These are phyloP conservation scores for Lithosia quadra DNA, from an alignment of 2,888 invertebrate genomes.

Conservation along the genomic window DNA sequence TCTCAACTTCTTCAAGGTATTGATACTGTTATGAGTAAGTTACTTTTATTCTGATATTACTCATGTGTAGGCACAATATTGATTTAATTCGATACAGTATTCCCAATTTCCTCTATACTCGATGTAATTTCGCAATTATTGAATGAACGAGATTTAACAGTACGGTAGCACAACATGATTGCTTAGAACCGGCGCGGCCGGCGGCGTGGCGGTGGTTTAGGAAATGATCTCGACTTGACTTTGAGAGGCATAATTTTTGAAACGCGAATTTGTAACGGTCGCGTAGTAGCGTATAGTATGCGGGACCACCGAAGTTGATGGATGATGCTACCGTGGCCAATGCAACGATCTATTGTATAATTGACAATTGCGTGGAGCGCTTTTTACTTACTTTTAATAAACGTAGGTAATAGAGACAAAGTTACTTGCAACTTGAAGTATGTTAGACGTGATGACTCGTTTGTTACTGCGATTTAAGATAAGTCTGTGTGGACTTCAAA, in stretches of 20 bases:
- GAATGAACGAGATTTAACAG: slow-evolving; percentile 52
- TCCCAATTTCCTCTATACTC: slow-evolving; percentile 1
- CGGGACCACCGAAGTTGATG: slow-evolving; percentile 72
- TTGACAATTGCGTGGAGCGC: slow-evolving; percentile 49
- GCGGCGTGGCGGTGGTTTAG: slow-evolving; percentile 45
- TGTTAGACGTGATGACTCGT: slow-evolving; percentile 25
- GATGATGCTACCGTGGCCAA: slow-evolving; percentile 62
- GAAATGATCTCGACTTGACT: slow-evolving; percentile 56
- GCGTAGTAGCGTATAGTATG: slow-evolving; percentile 58
- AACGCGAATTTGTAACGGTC: slow-evolving; percentile 72
- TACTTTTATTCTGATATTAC: not conserved
- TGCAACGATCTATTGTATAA: slow-evolving; percentile 63
- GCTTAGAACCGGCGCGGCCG: slow-evolving; percentile 50
- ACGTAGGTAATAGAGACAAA: slow-evolving; percentile 37
- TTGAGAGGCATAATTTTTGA: slow-evolving; percentile 64
- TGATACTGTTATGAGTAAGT: not conserved
- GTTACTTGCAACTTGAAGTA: slow-evolving; percentile 33
- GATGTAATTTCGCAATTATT: slow-evolving; percentile 41
- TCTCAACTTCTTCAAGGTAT: not conserved
- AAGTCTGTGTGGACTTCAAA: not conserved
- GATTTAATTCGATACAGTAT: not conserved
- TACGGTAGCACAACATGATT: slow-evolving; percentile 54
- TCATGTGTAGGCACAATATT: not conserved
- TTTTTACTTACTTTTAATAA: slow-evolving; percentile 48
- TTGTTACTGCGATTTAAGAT: not conserved